Percentiles rank a stretch among this genome's conserved stretches.
phyloP scores from a whole-genome alignment of 2,797 vertebrate genomes.

The Coluber constrictor region DNA sequence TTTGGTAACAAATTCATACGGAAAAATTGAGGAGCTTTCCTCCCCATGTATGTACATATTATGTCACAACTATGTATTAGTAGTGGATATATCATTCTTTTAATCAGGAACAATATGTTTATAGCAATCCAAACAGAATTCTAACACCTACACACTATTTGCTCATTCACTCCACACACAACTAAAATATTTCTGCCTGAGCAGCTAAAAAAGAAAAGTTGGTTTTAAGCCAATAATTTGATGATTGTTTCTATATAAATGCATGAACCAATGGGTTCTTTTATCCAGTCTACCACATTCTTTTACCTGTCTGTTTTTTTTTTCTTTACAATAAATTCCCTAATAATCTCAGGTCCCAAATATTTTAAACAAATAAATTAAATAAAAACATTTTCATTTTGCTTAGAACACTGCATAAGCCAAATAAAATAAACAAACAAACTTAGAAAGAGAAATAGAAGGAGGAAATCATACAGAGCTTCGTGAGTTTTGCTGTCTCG shows the following conservation, averaged over 20 bases:
- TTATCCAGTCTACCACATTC: not conserved
- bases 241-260: not conserved
- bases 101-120: not conserved
- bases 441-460: not conserved
- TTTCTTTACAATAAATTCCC: not conserved
- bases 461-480: not conserved
- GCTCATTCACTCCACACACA: not conserved
- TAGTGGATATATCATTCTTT: not conserved
- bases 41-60: not conserved
- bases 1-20: not conserved
- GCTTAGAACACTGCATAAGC: not conserved
- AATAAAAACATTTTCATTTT: not conserved
- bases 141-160: not conserved
- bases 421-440: conserved; percentile 27
- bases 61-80: not conserved
- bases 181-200: not conserved
- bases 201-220: not conserved
- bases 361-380: not conserved
- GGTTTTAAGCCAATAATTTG: not conserved
- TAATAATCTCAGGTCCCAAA: conserved; percentile 5
- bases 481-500: not conserved
- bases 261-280: not conserved
- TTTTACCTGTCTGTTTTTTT: not conserved
- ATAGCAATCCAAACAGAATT: not conserved
- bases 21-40: no score